Percentiles rank a stretch among this genome's conserved stretches.
phyloP scores from a whole-genome alignment of 2,888 invertebrate genomes.

The Agapostemon virescens region DNA sequence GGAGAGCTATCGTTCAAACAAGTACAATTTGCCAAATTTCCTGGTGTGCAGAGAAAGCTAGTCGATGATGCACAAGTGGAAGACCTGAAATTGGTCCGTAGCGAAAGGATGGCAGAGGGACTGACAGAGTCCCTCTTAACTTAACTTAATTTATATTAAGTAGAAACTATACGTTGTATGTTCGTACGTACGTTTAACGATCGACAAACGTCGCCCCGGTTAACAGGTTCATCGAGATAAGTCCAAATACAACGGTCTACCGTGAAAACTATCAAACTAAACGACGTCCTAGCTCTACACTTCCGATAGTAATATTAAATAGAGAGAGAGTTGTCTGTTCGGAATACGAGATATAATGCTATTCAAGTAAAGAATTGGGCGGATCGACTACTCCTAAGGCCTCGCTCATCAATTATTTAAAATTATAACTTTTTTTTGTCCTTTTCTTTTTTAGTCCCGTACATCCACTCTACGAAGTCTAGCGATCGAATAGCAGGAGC shows the following conservation, averaged over 20 bases:
- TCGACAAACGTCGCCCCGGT: not conserved
- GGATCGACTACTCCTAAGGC: conserved; percentile 81
- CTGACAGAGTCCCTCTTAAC: no score
- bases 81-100: no score
- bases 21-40: no score
- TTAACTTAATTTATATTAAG: conserved; percentile 5
- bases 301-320: conserved; percentile 66
- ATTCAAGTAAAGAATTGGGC: conserved; percentile 76
- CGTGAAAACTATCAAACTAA: conserved; percentile 74
- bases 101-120: no score
- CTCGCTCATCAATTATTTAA: conserved; percentile 76
- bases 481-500: conserved; percentile 67
- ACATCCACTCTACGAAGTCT: conserved; percentile 74
- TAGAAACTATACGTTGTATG: not conserved
- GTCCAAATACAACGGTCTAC: conserved; percentile 65
- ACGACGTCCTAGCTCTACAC: conserved; percentile 70
- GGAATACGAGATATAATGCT: conserved; percentile 64
- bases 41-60: no score
- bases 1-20: no score
- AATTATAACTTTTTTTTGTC: conserved; percentile 60
- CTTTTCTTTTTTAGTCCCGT: conserved; percentile 71
- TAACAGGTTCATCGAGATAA: conserved; percentile 43
- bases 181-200: not conserved
- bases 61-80: no score
- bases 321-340: conserved; percentile 65